Evolutionary conservation across 2,797 vertebrate species (phyloP), one percentile per base, ranked within the genome.

Genomic region (Lateolabrax maculatus): DNA sequence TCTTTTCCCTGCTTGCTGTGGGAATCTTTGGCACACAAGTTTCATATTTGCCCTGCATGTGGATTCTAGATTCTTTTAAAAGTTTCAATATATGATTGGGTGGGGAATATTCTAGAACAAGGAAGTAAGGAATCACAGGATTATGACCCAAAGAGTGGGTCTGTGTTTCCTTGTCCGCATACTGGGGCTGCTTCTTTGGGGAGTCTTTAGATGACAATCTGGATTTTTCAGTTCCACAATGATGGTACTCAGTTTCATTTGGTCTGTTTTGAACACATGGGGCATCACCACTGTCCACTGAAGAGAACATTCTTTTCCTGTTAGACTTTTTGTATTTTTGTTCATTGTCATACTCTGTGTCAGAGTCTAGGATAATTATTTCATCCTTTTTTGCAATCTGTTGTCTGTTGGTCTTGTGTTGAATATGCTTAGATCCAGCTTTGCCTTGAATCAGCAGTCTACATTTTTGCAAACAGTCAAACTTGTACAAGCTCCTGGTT

Each of bases 61-160:
- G 23, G 15, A 25, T 12, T 34, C 0, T 0, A 12, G 21, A 6
- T 25, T 72, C 29, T 37, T 64, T 16, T 15, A 15, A 0, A 37
- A 65, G 53, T 69, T 39, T 77, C 34, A 83, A 41, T n/a, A 0
- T 0, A 3, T 19, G 1, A 1, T 1, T 9, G 6, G 1, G 2
- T 27, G 9, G 15, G 52, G 18, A 8, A 9, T 25, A 16, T 6
- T n/a, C 9, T 0, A 3, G 7, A 29, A 68, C 1, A 31, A 16
- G 0, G 43, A 73, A 4, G 31, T 16, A 57, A 29, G 23, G 5
- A 53, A 83, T 49, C n/a, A 57, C 18, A 37, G 27, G 10, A n/a
- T 5, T 11, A 5, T 3, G 0, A 44, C 0, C 0, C 29, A 25
- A 2, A 15, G n/a, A 6, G 0, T 39, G 8, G 19, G 41, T 2